Evolutionary conservation across 92 coral and sea anemone genomes (phyloP).

Genomic region (Zoanthus gigantus): DNA sequence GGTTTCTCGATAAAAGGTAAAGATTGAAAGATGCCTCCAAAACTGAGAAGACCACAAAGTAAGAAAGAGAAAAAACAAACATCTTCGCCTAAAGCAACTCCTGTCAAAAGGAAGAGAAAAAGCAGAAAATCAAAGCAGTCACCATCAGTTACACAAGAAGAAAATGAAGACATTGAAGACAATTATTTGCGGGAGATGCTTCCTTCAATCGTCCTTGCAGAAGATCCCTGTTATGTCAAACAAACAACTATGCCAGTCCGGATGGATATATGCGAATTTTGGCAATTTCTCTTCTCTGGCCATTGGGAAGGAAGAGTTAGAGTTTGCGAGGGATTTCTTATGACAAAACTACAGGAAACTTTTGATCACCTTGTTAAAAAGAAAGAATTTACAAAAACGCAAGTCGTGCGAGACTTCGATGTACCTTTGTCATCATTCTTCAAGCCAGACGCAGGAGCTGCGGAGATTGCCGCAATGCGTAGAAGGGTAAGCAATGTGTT

Average conservation of each 20-base stretch:
- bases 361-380: constrained; percentile 59
- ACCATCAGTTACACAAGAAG: background rate
- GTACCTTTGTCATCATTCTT: constrained; percentile 17
- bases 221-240: constrained; percentile 57
- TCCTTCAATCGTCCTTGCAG: constrained; percentile 66
- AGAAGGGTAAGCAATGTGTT: constrained; percentile 11
- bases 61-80: constrained; percentile 5
- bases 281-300: constrained; percentile 62
- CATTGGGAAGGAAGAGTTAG: constrained; percentile 77
- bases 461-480: background rate
- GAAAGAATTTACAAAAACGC: constrained; percentile 57
- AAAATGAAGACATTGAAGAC: background rate
- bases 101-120: background rate
- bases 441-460: background rate
- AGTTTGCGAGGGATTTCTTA: constrained; percentile 79
- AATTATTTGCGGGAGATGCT: constrained; percentile 19
- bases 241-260: constrained; percentile 35
- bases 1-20: background rate
- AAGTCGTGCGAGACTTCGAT: constrained; percentile 16
- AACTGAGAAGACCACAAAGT: background rate
- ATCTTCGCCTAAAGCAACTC: background rate
- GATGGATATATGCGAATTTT: constrained; percentile 70
- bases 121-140: background rate
- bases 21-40: constrained; percentile 16
- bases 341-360: constrained; percentile 69